These are phyloP conservation scores for Amiota minor DNA, from an alignment of 2,888 invertebrate genomes.

Conservation along the genomic window DNA sequence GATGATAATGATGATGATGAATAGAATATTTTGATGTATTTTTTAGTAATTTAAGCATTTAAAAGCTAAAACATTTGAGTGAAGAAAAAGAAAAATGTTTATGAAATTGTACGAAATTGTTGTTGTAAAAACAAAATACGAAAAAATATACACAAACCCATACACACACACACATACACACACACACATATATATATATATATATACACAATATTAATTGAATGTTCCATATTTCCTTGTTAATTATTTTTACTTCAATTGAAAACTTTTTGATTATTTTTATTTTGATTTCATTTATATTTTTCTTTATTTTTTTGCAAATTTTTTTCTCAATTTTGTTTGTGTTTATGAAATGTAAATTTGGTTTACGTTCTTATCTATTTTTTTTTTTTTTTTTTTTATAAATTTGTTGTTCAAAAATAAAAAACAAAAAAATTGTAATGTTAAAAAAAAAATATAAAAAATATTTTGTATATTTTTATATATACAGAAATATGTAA, in stretches of 20 bases:
- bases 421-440: too few relatives aligned
- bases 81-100: constrained; percentile 41
- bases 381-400: too few relatives aligned
- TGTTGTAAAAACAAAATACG: constrained; percentile 33
- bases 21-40: too few relatives aligned
- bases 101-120: constrained; percentile 60
- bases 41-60: too few relatives aligned
- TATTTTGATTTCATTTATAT: background rate
- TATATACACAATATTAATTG: constrained; percentile 24
- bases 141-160: background rate
- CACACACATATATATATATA: constrained; percentile 32
- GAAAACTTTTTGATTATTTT: constrained; percentile 37
- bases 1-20: too few relatives aligned
- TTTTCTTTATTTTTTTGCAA: background rate
- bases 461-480: too few relatives aligned
- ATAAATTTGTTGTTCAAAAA: too few relatives aligned
- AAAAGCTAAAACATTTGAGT: constrained; percentile 30
- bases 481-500: too few relatives aligned
- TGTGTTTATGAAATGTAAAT: too few relatives aligned
- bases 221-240: too few relatives aligned
- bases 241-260: background rate
- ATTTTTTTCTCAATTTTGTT: too few relatives aligned
- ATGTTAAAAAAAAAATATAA: too few relatives aligned
- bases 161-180: background rate
- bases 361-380: background rate